Base-by-base conservation (phyloP, 92 coral and sea anemone species). In the Bergia puertoricense region DNA sequence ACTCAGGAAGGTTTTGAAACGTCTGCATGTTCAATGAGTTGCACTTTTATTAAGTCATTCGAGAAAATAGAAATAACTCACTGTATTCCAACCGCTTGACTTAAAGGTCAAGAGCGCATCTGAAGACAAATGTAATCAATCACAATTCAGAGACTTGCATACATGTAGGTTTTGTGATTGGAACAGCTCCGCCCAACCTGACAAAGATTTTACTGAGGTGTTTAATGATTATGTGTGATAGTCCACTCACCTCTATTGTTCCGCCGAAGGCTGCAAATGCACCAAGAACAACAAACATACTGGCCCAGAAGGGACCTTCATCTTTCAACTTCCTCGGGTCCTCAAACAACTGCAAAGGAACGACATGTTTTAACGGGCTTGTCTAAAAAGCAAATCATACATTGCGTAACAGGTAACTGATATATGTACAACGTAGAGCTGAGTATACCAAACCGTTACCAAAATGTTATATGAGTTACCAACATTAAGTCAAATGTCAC, bases 281-380 rank as follows among this genome's bases (percentile, higher is more conserved):
- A 57, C 99, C 99, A 56, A 96, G 92, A 40, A 93, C 92, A 36
- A 96, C 93, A 82, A 96, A 95, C 97, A 95, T 95, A 80, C 94
- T 74, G 48, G 96, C 95, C 87, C 91, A 96, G 89, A 92, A 93
- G 0, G 92, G 94, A 30, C 96, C 98, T 86, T 96, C 96, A 38
- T 87, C 88, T 5, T 90, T 76, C 4, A 96, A 91, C 18, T 96
- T 89, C 23, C 82, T 86, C 15, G 96, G 89, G n/a, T 96, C 96
- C 41, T 94, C 94, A 73, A 95, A 93, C 91, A 94, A 86, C 88
- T 78, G 62, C 77, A 73, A 85, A 40, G 30, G 2, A 59, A 56
- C 86, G 48, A 18, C 69, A 62, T 62, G 30, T 62, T 62, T 62
- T 62, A 3, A 62, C 69, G 8, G 69, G 30, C 8, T 18, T 62